Conservation (phyloP, 2,113 vertebrate genomes). For the Casuarius casuarius region DNA sequence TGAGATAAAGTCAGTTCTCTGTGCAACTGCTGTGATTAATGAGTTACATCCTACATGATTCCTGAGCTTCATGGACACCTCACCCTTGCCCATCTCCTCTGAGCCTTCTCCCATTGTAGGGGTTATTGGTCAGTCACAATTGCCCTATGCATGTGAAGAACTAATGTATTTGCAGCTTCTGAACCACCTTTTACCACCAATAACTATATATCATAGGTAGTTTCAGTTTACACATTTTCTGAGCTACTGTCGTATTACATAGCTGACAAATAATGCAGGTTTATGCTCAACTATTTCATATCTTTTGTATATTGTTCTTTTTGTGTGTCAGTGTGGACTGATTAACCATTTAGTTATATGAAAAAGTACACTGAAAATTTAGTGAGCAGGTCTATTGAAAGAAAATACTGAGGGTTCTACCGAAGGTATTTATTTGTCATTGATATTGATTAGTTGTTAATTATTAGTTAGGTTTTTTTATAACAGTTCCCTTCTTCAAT, state of each 20-base stretch:
- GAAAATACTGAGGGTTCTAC: background rate
- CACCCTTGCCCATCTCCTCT: too few species aligned
- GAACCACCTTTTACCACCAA: background rate
- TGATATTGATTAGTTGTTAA: background rate
- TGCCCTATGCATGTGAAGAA: background rate
- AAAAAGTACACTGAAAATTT: background rate
- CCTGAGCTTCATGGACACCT: too few species aligned
- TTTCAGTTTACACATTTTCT: background rate
- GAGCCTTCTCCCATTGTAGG: too few species aligned
- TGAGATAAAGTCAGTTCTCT: too few species aligned
- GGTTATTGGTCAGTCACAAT: too few species aligned
- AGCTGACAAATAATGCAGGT: background rate
- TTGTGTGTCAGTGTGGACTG: background rate
- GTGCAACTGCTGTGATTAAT: too few species aligned
- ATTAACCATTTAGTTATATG: background rate
- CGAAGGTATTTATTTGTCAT: background rate
- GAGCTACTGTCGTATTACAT: background rate
- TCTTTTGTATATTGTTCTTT: background rate
- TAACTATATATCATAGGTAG: background rate
- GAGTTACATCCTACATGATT: too few species aligned
- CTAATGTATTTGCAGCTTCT: background rate
- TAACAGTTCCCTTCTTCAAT: background rate
- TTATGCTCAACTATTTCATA: background rate
- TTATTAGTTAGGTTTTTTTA: background rate
- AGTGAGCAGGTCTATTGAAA: background rate